Percentiles rank a stretch among this genome's conserved stretches.
Conservation (phyloP, 2,113 vertebrate species). For the Silurus asotus region DNA sequence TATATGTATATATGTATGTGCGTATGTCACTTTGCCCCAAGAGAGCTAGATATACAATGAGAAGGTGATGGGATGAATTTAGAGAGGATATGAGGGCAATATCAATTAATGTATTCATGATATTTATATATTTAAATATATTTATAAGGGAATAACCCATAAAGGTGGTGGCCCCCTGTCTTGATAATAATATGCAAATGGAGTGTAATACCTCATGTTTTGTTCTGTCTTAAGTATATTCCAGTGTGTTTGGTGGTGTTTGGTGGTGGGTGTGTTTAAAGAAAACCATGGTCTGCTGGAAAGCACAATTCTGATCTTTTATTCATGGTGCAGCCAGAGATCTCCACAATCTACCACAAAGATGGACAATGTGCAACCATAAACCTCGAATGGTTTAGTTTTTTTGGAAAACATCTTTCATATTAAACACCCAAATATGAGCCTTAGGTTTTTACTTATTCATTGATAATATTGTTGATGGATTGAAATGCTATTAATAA, state of each 20-base stretch:
- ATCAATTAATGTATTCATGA: conserved; percentile 77
- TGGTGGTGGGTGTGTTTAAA: conserved; percentile 50
- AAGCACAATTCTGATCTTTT: conserved; percentile 46
- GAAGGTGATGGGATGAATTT: conserved; percentile 52
- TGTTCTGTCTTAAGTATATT: conserved; percentile 66
- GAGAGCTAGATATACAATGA: conserved; percentile 53
- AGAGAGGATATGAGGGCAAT: conserved; percentile 60
- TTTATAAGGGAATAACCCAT: conserved; percentile 75
- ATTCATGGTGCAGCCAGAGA: conserved; percentile 44
- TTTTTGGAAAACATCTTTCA: neutral
- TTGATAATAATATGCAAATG: conserved; percentile 79
- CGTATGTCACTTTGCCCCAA: conserved; percentile 49
- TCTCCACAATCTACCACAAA: conserved; percentile 25
- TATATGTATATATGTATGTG: conserved; percentile 20
- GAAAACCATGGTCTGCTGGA: conserved; percentile 44
- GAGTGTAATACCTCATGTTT: conserved; percentile 67
- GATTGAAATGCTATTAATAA: neutral
- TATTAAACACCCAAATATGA: conserved; percentile 10
- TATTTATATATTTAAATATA: conserved; percentile 83
- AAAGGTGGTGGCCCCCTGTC: conserved; percentile 63
- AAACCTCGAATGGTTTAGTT: neutral
- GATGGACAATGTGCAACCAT: conserved; percentile 30
- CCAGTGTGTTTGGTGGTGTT: conserved; percentile 57
- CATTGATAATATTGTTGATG: neutral
- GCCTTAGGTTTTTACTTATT: neutral